Evolutionary conservation across 2,888 invertebrate genomes (phyloP).

Genomic region (Macroteleia sp.): DNA sequence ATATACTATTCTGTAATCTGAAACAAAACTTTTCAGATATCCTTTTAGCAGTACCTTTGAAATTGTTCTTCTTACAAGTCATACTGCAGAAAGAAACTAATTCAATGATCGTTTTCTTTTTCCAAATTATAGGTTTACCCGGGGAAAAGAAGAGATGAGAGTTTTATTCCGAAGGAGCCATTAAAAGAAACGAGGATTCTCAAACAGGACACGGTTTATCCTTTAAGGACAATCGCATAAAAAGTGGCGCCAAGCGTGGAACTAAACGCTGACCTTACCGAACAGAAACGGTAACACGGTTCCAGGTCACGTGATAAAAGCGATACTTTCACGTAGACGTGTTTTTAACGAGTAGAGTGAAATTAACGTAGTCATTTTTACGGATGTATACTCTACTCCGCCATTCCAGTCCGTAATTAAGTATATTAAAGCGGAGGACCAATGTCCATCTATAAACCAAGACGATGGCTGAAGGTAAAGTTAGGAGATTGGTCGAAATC

Average conservation of each 20-base stretch:
- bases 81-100: neutral
- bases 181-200: neutral
- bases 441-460: too few relatives aligned
- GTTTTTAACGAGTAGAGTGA: slow-evolving; percentile 10
- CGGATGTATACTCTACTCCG: neutral
- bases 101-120: neutral
- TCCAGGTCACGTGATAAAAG: slow-evolving; percentile 27
- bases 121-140: neutral
- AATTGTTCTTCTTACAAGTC: too few relatives aligned
- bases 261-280: slow-evolving; percentile 20
- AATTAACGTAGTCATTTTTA: slow-evolving; percentile 22
- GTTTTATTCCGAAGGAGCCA: too few relatives aligned
- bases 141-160: neutral
- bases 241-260: neutral
- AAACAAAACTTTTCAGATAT: too few relatives aligned
- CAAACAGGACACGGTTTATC: neutral
- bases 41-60: too few relatives aligned
- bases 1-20: too few relatives aligned
- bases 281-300: slow-evolving; percentile 25
- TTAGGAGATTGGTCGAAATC: too few relatives aligned
- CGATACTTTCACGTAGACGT: slow-evolving; percentile 27
- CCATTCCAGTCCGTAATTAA: neutral
- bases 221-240: neutral
- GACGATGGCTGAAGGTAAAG: too few relatives aligned
- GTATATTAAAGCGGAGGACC: neutral